Evolutionary conservation across 1,140 invertebrate species (phyloP), one percentile per base, ranked within the genome.

Genomic region (Drosophila nannoptera): DNA sequence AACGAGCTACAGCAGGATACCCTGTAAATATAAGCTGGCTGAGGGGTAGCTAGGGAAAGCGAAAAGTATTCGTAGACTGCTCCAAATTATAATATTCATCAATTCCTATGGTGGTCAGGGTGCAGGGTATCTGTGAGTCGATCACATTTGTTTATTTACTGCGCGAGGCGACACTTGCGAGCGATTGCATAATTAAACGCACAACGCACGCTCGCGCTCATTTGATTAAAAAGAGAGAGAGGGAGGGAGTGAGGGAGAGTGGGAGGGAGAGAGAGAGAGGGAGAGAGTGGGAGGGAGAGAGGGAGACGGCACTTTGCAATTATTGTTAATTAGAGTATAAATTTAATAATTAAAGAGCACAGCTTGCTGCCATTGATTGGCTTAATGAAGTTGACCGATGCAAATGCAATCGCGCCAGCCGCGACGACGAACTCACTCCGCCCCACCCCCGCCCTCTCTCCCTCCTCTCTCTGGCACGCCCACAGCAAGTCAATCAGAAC

Each of bases 341-440:
- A 78, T 76, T 76, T 63, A 81, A 76, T 80, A 63, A 50, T 69
- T 67, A 78, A 78, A 67, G 49, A 67, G 55, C 55, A 54, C 36
- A 55, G 69, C 36, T 71, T 59, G 35, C 31, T 50, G 61, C 62
- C 73, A 66, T 76, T 78, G 43, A 82, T 83, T 83, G 68, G 67
- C 58, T 83, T 78, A 83, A 83, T 80, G 72, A 83, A 84, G 73
- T 69, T 84, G 78, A 76, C 76, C 78, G 76, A 61, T 54, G 59
- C 36, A 22, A 56, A 40, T 42, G 14, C 29, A 43, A 67, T 54
- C 22, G 22, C 22, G 22, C 22, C 22, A 22, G 22, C 22, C 22
- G 3, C 22, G 22, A 22, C 22, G 3, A 22, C 1, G 1, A 22
- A 22, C 22, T 22, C 22, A 2, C 22, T 22, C n/a, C n/a, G n/a